Conservation (phyloP, 92 coral and sea anemone genomes). For the Parazoanthus darwini region DNA sequence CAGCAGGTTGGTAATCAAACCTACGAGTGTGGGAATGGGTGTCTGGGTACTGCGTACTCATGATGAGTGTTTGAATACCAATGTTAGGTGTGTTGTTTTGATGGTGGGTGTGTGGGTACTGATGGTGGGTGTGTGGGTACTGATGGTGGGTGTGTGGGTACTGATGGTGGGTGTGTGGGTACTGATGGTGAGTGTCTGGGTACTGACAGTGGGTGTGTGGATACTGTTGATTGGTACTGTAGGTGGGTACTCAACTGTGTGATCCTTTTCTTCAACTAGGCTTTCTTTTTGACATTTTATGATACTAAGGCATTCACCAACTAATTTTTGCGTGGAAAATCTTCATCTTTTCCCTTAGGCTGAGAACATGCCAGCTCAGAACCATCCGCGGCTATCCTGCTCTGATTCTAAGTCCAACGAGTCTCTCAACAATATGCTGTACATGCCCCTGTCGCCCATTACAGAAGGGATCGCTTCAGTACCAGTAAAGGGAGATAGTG, state of each 20-base stretch:
- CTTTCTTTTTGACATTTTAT: too few species aligned
- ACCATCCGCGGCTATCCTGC: constrained; percentile 67
- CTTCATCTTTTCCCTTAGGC: constrained; percentile 45
- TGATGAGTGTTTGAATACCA: neutral
- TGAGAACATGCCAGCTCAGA: constrained; percentile 72
- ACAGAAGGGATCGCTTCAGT: constrained; percentile 91
- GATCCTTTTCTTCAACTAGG: neutral
- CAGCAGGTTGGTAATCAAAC: constrained; percentile 40
- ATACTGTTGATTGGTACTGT: too few species aligned
- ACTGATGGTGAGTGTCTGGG: neutral
- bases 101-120: neutral
- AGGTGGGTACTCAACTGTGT: neutral
- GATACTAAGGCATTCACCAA: neutral
- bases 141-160: neutral
- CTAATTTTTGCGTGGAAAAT: neutral
- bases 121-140: neutral
- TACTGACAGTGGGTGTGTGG: neutral
- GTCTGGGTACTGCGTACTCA: neutral
- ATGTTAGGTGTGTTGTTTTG: neutral
- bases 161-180: too few species aligned
- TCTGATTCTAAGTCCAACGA: constrained; percentile 80
- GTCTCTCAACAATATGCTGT: constrained; percentile 71
- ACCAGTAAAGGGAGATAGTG: constrained; percentile 60
- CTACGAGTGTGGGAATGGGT: neutral
- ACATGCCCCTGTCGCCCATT: constrained; percentile 82